These are phyloP conservation scores for Carollia perspicillata DNA, from an alignment of 2,113 vertebrate species.

Conservation along the genomic window DNA sequence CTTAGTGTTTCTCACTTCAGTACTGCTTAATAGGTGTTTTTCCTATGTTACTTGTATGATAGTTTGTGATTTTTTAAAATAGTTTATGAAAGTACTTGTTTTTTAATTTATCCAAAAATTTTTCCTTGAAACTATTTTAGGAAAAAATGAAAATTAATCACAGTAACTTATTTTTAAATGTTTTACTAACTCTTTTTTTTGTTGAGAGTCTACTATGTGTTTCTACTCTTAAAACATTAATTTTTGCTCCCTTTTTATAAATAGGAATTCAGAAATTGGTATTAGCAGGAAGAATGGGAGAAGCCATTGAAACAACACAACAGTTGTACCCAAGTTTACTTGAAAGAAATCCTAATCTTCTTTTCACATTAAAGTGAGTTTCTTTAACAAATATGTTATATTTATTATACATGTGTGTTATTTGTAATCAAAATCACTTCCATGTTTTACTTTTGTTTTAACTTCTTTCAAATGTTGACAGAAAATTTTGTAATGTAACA, in stretches of 20 bases:
- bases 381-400: constrained; percentile 71
- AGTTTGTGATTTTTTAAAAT: not conserved
- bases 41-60: not conserved
- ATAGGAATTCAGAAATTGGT: constrained; percentile 99
- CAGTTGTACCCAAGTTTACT: constrained; percentile 98
- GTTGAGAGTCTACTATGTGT: not conserved
- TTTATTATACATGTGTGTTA: constrained; percentile 63
- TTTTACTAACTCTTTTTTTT: not conserved
- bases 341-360: constrained; percentile 98
- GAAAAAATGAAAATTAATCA: not conserved
- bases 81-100: not conserved
- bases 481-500: not conserved
- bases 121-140: constrained; percentile 28
- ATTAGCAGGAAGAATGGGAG: constrained; percentile 98
- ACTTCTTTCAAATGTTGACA: constrained; percentile 49
- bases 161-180: constrained; percentile 1
- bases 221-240: constrained; percentile 33
- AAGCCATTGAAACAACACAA: constrained; percentile 99
- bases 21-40: not conserved
- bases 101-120: not conserved
- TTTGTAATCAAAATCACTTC: constrained; percentile 64
- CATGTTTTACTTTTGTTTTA: constrained; percentile 66
- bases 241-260: constrained; percentile 78
- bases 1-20: not conserved
- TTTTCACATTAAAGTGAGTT: constrained; percentile 98